Base-by-base conservation (phyloP, 2,113 vertebrate species). In the Pelmatolapia mariae region DNA sequence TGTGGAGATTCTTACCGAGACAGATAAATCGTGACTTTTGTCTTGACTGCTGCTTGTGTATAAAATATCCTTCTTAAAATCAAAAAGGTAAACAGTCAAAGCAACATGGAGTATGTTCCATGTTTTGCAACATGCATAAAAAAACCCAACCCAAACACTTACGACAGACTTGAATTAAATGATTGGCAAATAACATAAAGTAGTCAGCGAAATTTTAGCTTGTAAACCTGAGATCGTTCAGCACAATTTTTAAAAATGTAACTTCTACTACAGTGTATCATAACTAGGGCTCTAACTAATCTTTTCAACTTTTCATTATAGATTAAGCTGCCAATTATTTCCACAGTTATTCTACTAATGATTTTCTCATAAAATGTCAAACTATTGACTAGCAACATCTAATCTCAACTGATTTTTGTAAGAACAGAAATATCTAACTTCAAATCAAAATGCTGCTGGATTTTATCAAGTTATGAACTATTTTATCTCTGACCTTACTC, bases 151-250 rank as follows among this genome's bases (percentile, higher is more conserved):
- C 61, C 3, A 19, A 52, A 43, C 71, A 78, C 13, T 50, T 57
- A 86, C 59, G 40, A 87, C 18, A 15, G n/a, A 84, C 31, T 53
- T 40, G 50, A 50, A 88, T 36, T 24, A 54, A 84, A 73, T 22
- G 18, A 68, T 84, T 90, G 86, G 87, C 53, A 82, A 81, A 79
- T 53, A 80, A 85, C 4, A 87, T 63, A 18, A 85, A 86, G 89
- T 87, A 87, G 73, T 85, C 59, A 79, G 40, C 83, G 2, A 19
- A 80, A 52, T 45, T 84, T 16, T 40, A 81, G 81, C 33, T 8
- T 8, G 52, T 45, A 71, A 86, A 92, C 90, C 92, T 91, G 92
- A 95, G 90, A 38, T 89, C 7, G 4, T 81, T 87, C 52, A 71
- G 73, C 53, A 31, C 40, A 36, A 83, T 82, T 38, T 83, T 53